Evolutionary conservation across 2,797 vertebrate species (phyloP).

Genomic region (Dryobates pubescens): DNA sequence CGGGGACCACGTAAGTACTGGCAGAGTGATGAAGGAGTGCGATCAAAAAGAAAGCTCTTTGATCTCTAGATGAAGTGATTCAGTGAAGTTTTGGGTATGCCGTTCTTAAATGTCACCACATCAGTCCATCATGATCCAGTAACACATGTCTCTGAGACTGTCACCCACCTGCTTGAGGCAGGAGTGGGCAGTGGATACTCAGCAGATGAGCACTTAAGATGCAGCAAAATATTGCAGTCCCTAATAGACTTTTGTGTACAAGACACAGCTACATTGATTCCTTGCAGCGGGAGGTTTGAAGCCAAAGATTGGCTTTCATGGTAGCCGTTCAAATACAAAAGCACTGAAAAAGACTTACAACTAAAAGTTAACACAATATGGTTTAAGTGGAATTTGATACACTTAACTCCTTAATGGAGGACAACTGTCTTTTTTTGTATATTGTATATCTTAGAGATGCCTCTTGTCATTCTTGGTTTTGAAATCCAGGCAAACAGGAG

Average conservation of each 20-base stretch:
- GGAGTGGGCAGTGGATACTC: background rate
- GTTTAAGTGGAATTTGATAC: background rate
- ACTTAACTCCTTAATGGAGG: background rate
- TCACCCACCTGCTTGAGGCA: background rate
- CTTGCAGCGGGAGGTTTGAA: background rate
- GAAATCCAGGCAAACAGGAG: background rate
- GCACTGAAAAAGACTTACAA: rapidly evolving
- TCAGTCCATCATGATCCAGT: background rate
- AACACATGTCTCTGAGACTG: background rate
- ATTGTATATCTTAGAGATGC: background rate
- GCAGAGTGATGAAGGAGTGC: background rate
- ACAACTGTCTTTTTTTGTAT: background rate
- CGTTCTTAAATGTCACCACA: background rate
- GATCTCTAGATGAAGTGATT: background rate
- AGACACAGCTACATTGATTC: background rate
- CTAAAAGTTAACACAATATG: background rate
- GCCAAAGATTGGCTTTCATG: background rate
- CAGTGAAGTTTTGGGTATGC: background rate
- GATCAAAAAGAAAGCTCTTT: background rate
- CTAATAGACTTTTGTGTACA: background rate
- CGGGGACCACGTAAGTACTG: background rate
- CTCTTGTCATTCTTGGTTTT: background rate
- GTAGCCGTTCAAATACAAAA: background rate
- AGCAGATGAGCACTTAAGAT: background rate
- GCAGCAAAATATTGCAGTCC: background rate